These are phyloP conservation scores for Idaea aversata DNA, from an alignment of 2,888 invertebrate species.

Conservation along the genomic window DNA sequence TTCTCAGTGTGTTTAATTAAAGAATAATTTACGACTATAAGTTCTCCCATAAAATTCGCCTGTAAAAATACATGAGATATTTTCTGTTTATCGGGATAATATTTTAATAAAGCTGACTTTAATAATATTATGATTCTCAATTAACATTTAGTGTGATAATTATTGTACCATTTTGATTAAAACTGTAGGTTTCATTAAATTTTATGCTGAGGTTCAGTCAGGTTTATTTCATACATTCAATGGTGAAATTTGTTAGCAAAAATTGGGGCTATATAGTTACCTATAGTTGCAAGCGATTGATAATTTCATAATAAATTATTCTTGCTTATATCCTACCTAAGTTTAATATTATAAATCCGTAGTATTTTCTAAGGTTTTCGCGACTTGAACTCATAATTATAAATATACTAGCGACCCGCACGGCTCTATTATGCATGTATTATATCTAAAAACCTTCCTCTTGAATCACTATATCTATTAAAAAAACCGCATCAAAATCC, in stretches of 20 bases:
- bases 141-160: neutral
- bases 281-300: neutral
- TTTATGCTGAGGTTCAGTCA: neutral
- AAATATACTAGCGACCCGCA: no score
- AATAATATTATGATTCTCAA: neutral
- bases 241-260: neutral
- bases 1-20: neutral
- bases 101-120: neutral
- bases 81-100: neutral
- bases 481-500: no score
- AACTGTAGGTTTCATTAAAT: neutral
- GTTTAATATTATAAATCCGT: no score
- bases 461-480: no score
- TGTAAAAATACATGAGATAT: constrained; percentile 2
- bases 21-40: constrained; percentile 1
- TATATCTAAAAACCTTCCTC: no score
- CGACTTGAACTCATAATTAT: no score
- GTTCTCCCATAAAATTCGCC: neutral
- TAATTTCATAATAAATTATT: no score
- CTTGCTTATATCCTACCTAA: no score
- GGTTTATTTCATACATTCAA: no score
- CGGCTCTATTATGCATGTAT: no score
- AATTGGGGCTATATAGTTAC: neutral
- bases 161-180: neutral
- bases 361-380: no score